Evolutionary conservation across 23 tunicate genomes (phyloP).

Genomic region (Phallusia fumigata): DNA sequence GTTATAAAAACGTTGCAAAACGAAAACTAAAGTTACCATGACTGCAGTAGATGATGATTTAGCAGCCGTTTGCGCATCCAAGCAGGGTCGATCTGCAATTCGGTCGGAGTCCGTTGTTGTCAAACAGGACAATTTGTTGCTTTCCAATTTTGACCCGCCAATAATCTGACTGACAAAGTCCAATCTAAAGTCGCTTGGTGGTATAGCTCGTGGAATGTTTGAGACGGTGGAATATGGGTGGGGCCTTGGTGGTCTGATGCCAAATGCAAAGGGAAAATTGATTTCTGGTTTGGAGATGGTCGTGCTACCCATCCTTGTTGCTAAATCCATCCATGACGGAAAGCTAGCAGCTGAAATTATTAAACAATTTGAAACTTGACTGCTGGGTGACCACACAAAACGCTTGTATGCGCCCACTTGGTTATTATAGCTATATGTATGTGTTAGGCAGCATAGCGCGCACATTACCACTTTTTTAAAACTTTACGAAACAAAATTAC

Average conservation of each 20-base stretch:
- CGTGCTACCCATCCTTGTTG: neutral
- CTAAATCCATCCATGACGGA: conserved; percentile 5
- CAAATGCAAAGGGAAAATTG: neutral
- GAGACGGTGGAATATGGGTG: neutral
- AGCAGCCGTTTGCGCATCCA: neutral
- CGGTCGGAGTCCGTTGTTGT: neutral
- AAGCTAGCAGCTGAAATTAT: neutral
- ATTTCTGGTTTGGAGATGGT: neutral
- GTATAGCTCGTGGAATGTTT: neutral
- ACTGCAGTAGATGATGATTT: neutral
- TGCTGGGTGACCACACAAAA: too few relatives aligned
- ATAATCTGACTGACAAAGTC: neutral
- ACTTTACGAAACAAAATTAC: too few relatives aligned
- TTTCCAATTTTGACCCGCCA: neutral
- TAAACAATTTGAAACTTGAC: too few relatives aligned
- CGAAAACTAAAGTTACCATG: too few relatives aligned
- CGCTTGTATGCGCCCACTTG: too few relatives aligned
- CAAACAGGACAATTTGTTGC: neutral
- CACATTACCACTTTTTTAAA: too few relatives aligned
- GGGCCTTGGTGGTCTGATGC: neutral
- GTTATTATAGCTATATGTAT: too few relatives aligned
- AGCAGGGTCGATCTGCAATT: neutral
- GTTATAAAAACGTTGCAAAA: too few relatives aligned
- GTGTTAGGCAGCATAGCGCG: too few relatives aligned
- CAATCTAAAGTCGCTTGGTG: neutral